These are phyloP conservation scores for Mycalesis mineus DNA, from an alignment of 2,888 invertebrate species.

Conservation along the genomic window DNA sequence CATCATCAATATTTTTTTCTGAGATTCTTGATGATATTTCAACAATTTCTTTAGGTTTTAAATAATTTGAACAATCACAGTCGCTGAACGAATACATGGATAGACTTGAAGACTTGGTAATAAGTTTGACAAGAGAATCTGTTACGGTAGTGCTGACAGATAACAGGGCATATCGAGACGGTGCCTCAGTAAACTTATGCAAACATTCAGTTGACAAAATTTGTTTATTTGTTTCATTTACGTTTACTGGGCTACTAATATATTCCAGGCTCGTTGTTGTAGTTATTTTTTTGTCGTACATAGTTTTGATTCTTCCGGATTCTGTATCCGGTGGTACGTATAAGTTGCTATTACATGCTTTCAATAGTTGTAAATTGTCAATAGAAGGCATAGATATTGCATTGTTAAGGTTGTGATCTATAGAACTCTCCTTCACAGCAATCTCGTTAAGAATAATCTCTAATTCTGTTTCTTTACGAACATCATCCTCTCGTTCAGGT, in stretches of 20 bases:
- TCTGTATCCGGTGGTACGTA: constrained; percentile 36
- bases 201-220: constrained; percentile 36
- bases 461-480: constrained; percentile 33
- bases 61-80: constrained; percentile 34
- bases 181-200: constrained; percentile 46
- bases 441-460: constrained; percentile 42
- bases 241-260: constrained; percentile 27
- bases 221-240: constrained; percentile 50
- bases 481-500: constrained; percentile 25
- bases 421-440: constrained; percentile 32
- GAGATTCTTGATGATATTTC: constrained; percentile 33
- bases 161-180: constrained; percentile 42
- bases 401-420: constrained; percentile 34
- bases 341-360: constrained; percentile 44
- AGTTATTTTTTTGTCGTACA: constrained; percentile 6
- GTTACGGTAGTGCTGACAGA: constrained; percentile 41
- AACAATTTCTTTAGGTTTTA: constrained; percentile 32
- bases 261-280: constrained; percentile 7
- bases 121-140: constrained; percentile 40
- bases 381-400: constrained; percentile 46
- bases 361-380: constrained; percentile 44
- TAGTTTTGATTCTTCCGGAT: constrained; percentile 21
- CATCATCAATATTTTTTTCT: constrained; percentile 2
- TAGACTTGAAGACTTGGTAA: constrained; percentile 44
- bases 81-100: constrained; percentile 41